phyloP scores from a whole-genome alignment of 2,888 invertebrate species.

The Abrostola tripartita region DNA sequence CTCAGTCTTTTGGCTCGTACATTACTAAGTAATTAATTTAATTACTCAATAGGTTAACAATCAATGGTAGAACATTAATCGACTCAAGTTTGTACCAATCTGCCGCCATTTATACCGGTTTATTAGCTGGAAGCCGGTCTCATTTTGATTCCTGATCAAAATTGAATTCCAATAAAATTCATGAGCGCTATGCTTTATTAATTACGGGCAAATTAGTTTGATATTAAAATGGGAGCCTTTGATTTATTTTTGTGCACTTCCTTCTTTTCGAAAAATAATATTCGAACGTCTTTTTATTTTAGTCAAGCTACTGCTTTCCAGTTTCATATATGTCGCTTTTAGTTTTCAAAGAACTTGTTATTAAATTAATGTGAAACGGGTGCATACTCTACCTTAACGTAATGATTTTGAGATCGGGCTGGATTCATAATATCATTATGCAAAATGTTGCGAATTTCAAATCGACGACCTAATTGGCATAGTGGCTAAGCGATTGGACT shows the following conservation, averaged over 20 bases:
- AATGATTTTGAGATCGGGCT: too few relatives aligned
- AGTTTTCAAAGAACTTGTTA: too few relatives aligned
- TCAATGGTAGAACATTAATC: conserved; percentile 51
- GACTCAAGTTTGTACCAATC: conserved; percentile 55
- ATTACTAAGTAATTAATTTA: conserved; percentile 41
- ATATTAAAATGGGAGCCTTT: conserved; percentile 14
- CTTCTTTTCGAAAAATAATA: neutral
- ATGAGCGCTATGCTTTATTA: conserved; percentile 31
- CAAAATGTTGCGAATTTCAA: too few relatives aligned
- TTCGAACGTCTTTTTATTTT: too few relatives aligned
- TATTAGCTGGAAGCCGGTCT: conserved; percentile 45
- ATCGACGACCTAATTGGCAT: too few relatives aligned
- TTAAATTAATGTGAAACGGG: too few relatives aligned
- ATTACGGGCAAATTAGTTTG: conserved; percentile 28
- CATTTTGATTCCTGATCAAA: conserved; percentile 38
- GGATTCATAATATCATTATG: too few relatives aligned
- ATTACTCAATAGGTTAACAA: conserved; percentile 50
- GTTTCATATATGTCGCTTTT: too few relatives aligned
- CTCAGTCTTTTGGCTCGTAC: conserved; percentile 17
- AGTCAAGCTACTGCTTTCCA: neutral
- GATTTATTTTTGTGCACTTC: conserved; percentile 25
- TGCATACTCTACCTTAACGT: too few relatives aligned
- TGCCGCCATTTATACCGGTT: conserved; percentile 47
- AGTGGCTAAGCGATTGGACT: too few relatives aligned
- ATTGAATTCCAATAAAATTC: conserved; percentile 50